Conservation (phyloP, 1,140 invertebrate genomes). For the Drosophila triauraria region DNA sequence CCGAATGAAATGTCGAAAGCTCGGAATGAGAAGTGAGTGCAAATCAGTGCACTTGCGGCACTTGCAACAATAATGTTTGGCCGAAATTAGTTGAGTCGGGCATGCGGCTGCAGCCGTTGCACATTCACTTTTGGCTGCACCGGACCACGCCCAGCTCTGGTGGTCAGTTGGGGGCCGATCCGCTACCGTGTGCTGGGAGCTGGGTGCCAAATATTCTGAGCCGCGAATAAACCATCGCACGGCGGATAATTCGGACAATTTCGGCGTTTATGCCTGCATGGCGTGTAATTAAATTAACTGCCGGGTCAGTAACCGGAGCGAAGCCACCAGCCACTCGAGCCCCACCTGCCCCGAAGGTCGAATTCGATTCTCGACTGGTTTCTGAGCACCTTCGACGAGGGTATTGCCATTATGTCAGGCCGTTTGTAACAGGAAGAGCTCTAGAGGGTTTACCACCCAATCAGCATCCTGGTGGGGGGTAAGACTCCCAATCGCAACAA, state of each 20-base stretch:
- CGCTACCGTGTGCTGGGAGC: slow-evolving; percentile 43
- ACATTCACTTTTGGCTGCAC: slow-evolving; percentile 76
- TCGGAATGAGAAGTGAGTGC: slow-evolving; percentile 36
- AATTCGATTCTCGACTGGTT: slow-evolving; percentile 18
- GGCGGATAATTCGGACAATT: slow-evolving; percentile 57
- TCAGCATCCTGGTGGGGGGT: too few species aligned
- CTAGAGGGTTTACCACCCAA: too few species aligned
- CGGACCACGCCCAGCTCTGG: slow-evolving; percentile 58
- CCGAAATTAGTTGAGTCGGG: slow-evolving; percentile 33
- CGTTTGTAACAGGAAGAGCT: background rate
- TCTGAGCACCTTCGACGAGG: background rate
- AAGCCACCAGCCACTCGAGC: slow-evolving; percentile 2
- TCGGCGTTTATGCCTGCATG: slow-evolving; percentile 26
- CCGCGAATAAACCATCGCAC: slow-evolving; percentile 40
- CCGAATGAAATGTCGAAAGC: slow-evolving; percentile 52
- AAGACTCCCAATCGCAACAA: too few species aligned
- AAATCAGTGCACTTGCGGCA: slow-evolving; percentile 49
- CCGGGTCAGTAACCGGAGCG: slow-evolving; percentile 44
- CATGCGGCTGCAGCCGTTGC: slow-evolving; percentile 36
- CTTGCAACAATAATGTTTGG: slow-evolving; percentile 62
- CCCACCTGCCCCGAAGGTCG: slow-evolving; percentile 63
- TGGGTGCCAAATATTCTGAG: slow-evolving; percentile 52
- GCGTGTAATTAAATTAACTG: slow-evolving; percentile 60
- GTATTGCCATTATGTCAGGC: background rate
- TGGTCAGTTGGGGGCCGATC: slow-evolving; percentile 35